A percentile compares a stretch with the other conserved stretches of the same genome.
Conservation (phyloP, 2,888 invertebrate species). For the Spisula subtruncata region DNA sequence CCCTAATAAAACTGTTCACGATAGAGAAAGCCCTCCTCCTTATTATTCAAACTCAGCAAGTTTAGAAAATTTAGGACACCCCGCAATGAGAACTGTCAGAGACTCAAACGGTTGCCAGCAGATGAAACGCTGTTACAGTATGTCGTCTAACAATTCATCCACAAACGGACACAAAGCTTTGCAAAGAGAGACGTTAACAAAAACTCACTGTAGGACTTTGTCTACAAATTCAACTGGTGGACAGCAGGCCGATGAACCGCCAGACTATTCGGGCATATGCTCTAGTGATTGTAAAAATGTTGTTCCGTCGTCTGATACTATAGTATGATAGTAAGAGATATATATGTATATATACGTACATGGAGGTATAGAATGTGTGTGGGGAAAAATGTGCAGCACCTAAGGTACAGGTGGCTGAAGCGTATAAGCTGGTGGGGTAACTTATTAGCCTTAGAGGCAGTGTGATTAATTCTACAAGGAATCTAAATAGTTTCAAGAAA, state of each 20-base stretch:
- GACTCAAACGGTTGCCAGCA: constrained; percentile 78
- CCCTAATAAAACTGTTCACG: constrained; percentile 91
- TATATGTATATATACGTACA: not conserved
- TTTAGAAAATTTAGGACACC: constrained; percentile 76
- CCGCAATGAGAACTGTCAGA: constrained; percentile 72
- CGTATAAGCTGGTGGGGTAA: constrained; percentile 32
- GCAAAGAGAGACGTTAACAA: constrained; percentile 50
- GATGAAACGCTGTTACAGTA: constrained; percentile 80
- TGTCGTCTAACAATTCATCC: constrained; percentile 68
- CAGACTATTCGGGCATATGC: constrained; percentile 60
- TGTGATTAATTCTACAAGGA: constrained; percentile 46
- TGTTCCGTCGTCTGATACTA: constrained; percentile 67
- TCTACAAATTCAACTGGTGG: constrained; percentile 66
- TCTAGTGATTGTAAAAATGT: constrained; percentile 69
- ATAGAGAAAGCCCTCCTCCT: constrained; percentile 91
- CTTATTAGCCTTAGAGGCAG: constrained; percentile 39
- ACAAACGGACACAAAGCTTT: constrained; percentile 57
- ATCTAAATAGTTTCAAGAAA: constrained; percentile 2
- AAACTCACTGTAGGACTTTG: constrained; percentile 71
- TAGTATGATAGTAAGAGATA: constrained; percentile 62
- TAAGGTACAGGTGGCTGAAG: constrained; percentile 31
- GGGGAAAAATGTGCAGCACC: constrained; percentile 45
- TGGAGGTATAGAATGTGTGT: constrained; percentile 23
- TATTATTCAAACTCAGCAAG: constrained; percentile 83
- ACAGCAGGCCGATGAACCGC: constrained; percentile 67